Evolutionary conservation across 2,888 invertebrate genomes (phyloP), one percentile per base, ranked within the genome.

Genomic region (Cerceris rybyensis): DNA sequence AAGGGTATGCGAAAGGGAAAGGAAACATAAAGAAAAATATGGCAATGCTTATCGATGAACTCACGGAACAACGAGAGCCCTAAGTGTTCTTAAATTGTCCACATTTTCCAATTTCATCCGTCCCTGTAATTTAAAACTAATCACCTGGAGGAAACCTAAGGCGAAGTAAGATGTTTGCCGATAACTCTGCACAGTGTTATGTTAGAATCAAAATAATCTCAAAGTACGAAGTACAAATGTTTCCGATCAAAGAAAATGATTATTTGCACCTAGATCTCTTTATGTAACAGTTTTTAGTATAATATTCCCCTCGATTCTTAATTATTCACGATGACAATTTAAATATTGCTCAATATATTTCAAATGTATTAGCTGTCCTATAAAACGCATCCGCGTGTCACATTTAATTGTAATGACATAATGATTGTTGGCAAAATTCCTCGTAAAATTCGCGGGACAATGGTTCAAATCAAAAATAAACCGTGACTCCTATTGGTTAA

Each of bases 1-100:
- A 68, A 80, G 65, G 49, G 65, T 57, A 60, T 70, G 66, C 64
- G 65, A 80, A 72, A 77, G 78, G 49, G 68, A 70, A 70, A 79
- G 83, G 58, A 61, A 16, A n/a, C 14, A n/a, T n/a, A 6, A 59
- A 17, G n/a, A 54, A 54, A n/a, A n/a, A 54, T 54, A 54, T 54
- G 14, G 14, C 54, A 16, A 54, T 54, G 46, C 46, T 46, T 46
- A 11, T 11, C 46, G 8, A 8, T 4, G 11, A 11, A 11, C 46
- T 2, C 11, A 46, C 46, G 46, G 11, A 46, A 46, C 11, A 11
- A 46, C 8, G 8, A 11, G 11, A 46, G 11, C 8, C 11, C 8
- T 46, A 46, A 1, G 28, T 28, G 28, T 4, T 28, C 28, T 28
- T 28, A 28, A 28, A 28, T 28, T 4, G 28, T 28, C 4, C 28